phyloP scores from a whole-genome alignment of 2,888 invertebrate genomes.

The Nephrotoma appendiculata region DNA sequence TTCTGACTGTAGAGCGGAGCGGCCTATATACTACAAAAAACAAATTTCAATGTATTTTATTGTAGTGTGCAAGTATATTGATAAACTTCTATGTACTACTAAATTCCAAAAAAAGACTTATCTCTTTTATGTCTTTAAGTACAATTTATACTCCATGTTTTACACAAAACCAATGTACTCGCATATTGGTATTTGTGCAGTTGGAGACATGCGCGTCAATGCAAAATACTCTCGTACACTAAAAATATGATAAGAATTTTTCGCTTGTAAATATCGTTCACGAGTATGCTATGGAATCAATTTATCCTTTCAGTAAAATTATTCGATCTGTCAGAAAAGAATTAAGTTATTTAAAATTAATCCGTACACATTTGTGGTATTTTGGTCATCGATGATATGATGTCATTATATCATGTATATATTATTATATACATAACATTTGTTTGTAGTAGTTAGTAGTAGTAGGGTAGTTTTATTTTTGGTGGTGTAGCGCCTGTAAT shows the following conservation, averaged over 20 bases:
- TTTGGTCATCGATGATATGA: neutral
- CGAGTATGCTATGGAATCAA: neutral
- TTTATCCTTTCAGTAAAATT: neutral
- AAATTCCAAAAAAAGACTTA: neutral
- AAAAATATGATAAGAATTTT: neutral
- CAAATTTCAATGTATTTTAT: neutral
- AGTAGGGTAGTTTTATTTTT: neutral
- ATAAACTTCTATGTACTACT: neutral
- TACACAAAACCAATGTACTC: neutral
- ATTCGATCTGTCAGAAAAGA: neutral
- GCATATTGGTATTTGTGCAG: neutral
- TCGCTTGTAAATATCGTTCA: neutral
- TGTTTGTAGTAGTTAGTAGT: neutral
- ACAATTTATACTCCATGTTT: neutral
- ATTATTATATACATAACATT: too few species aligned
- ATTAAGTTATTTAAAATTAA: neutral
- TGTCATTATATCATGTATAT: neutral
- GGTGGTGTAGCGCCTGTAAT: neutral
- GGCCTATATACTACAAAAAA: neutral
- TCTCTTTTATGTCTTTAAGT: neutral
- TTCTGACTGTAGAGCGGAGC: neutral
- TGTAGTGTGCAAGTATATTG: neutral
- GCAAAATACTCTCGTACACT: neutral
- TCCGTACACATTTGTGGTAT: neutral
- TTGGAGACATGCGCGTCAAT: neutral